A percentile compares a stretch with the other conserved stretches of the same genome.
Conservation (phyloP, 2,113 vertebrate species). For the Syrmaticus mikado region DNA sequence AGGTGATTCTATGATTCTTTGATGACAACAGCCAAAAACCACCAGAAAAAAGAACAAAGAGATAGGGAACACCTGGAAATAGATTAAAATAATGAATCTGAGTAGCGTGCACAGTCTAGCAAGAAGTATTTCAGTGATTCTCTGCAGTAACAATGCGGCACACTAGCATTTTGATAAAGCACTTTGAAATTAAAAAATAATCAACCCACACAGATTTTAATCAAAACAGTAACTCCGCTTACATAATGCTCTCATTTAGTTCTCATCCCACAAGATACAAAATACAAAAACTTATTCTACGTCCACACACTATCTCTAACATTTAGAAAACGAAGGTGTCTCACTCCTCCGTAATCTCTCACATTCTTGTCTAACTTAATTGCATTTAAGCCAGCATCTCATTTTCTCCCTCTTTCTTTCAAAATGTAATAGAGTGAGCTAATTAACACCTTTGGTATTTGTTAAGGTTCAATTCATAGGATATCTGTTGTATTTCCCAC, state of each 20-base stretch:
- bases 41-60: neutral
- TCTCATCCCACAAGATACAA: conserved; percentile 34
- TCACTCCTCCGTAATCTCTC: conserved; percentile 42
- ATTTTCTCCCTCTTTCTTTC: neutral
- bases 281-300: conserved; percentile 40
- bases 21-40: neutral
- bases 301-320: neutral
- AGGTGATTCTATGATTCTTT: too few species aligned
- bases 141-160: neutral
- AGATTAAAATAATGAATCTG: neutral
- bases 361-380: conserved; percentile 42
- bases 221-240: conserved; percentile 16
- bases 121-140: neutral
- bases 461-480: neutral
- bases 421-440: neutral
- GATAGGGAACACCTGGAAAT: neutral
- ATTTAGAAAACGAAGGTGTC: conserved; percentile 26
- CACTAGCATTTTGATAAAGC: conserved; percentile 14
- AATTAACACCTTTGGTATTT: conserved; percentile 12
- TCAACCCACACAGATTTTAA: conserved; percentile 13
- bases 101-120: neutral
- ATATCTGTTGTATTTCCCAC: neutral
- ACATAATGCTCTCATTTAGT: conserved; percentile 41
- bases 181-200: conserved; percentile 31
- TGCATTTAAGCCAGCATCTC: neutral